phyloP scores from a whole-genome alignment of 2,113 vertebrate genomes.

The Amblyornis subalaris region DNA sequence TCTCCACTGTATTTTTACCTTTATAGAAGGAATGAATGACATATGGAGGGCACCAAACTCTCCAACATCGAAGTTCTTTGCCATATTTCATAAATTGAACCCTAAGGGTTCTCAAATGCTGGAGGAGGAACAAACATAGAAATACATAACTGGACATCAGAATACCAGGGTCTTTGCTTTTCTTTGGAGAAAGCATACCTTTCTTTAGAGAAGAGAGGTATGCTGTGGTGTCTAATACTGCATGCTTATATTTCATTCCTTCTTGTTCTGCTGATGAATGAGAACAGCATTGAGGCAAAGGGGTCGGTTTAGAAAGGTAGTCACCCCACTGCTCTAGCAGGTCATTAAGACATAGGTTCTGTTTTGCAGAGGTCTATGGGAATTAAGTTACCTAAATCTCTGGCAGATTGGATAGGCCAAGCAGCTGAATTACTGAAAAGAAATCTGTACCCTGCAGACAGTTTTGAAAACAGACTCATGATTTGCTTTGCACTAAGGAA shows the following conservation, averaged over 20 bases:
- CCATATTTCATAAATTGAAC: background rate
- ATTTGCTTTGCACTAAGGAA: background rate
- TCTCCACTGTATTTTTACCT: background rate
- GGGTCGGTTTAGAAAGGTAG: background rate
- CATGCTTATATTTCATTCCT: background rate
- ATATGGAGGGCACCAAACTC: background rate
- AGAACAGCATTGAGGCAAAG: background rate
- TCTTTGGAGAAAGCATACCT: background rate
- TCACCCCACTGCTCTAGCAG: background rate
- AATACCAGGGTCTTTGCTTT: background rate
- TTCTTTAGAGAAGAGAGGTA: background rate
- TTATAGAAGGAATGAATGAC: background rate
- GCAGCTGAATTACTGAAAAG: background rate
- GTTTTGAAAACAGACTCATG: background rate
- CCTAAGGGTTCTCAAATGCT: background rate
- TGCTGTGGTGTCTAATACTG: background rate
- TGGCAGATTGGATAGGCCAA: background rate
- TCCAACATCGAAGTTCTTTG: background rate
- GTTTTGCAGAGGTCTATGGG: background rate
- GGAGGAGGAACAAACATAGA: background rate
- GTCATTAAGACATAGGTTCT: background rate
- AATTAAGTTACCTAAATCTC: background rate
- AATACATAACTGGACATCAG: background rate
- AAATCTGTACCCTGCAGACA: background rate
- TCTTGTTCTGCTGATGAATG: background rate